phyloP scores from a whole-genome alignment of 1,140 invertebrate species.

The Hyles euphorbiae region DNA sequence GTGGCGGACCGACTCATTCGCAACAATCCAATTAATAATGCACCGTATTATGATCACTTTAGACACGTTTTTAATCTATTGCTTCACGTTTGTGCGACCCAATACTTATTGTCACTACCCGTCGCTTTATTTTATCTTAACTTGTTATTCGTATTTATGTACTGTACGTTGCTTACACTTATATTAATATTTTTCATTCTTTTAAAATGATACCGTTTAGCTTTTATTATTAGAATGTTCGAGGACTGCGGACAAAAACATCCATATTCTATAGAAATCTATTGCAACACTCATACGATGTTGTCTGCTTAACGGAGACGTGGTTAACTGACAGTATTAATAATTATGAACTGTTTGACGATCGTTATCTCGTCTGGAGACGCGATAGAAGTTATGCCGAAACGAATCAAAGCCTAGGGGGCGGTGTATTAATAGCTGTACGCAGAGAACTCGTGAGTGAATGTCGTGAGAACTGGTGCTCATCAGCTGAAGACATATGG shows the following conservation, averaged over 20 bases:
- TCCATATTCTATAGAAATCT: slow-evolving; percentile 16
- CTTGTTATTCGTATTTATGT: too few relatives aligned
- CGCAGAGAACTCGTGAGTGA: slow-evolving; percentile 13
- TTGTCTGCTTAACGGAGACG: slow-evolving; percentile 25
- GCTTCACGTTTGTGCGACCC: too few relatives aligned
- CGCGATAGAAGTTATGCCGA: slow-evolving; percentile 23
- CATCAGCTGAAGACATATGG: slow-evolving; percentile 24
- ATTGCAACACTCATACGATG: slow-evolving; percentile 16
- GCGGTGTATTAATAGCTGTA: slow-evolving; percentile 26
- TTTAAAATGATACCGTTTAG: too few relatives aligned
- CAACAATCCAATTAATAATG: too few relatives aligned
- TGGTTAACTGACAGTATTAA: slow-evolving; percentile 20
- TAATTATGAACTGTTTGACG: slow-evolving; percentile 21
- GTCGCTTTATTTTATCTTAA: too few relatives aligned
- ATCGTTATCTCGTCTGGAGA: slow-evolving; percentile 18
- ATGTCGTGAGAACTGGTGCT: slow-evolving; percentile 12
- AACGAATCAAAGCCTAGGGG: slow-evolving; percentile 19
- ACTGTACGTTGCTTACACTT: too few relatives aligned
- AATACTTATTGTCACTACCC: too few relatives aligned
- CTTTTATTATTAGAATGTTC: slow-evolving; percentile 16
- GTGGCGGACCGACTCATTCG: too few relatives aligned
- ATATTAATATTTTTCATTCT: too few relatives aligned
- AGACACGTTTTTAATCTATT: too few relatives aligned
- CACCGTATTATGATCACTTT: too few relatives aligned
- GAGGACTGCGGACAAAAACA: slow-evolving; percentile 11